Base-by-base conservation (phyloP, 1,140 invertebrate species). In the Microvelia longipes region DNA sequence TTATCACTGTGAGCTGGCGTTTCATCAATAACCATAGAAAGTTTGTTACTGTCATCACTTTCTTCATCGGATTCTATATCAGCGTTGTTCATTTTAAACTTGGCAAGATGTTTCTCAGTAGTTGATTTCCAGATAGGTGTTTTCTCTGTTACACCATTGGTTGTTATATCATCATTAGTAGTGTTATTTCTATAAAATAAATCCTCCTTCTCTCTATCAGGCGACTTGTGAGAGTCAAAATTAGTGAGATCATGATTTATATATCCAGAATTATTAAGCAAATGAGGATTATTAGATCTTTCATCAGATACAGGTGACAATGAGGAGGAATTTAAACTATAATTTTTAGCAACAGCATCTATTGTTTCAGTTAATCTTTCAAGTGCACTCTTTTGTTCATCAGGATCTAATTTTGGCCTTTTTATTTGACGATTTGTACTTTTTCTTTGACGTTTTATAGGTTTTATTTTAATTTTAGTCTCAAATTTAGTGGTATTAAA, bases 21-120 rank as follows among this genome's bases (percentile, higher is more conserved):
- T 71, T 73, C 70, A 68, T 75, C 74, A 1, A 78, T 71, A 71
- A 80, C 82, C 75, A 82, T 79, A 60, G 80, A 82, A 65, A 82
- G 74, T 74, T 84, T 85, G 64, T 85, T 83, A 79, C 83, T 84
- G 69, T 80, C 79, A 78, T 85, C 83, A 79, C 83, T 85, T 70
- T 82, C 82, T 71, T 79, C 82, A 71, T 69, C 82, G 29, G 81
- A 82, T 74, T 81, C 80, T 74, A 81, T 80, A 68, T 82, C 81
- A 67, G 79, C 73, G 70, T 81, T 78, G 70, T 81, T 78, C 73
- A 81, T 78, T 76, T 82, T 82, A 70, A 80, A 80, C 73, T 82
- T 79, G 74, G 80, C 78, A 13, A 81, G 79, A 71, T 80, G 81
- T 67, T 82, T 74, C 72, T 82, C 82, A 71, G 80, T 79, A 73